Percentiles rank a stretch among this genome's conserved stretches.
phyloP scores from a whole-genome alignment of 2,113 vertebrate genomes.

The Callithrix jacchus region DNA sequence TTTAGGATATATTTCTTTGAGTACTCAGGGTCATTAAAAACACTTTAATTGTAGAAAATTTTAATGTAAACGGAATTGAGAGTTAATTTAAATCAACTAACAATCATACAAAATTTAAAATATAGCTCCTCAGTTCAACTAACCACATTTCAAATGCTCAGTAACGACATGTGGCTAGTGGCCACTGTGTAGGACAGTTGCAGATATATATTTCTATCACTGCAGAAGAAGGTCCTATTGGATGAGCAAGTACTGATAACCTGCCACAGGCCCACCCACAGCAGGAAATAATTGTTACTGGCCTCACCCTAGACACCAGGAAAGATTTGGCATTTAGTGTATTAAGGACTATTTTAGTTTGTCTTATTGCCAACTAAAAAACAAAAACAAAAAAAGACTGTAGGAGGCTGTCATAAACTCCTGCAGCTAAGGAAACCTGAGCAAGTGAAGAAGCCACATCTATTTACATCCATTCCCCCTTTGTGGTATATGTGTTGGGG shows the following conservation, averaged over 20 bases:
- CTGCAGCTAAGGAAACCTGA: neutral
- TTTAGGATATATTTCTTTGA: neutral
- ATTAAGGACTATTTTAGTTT: neutral
- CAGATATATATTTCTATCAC: neutral
- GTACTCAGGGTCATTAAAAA: neutral
- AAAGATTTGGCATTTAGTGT: neutral
- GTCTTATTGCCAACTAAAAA: neutral
- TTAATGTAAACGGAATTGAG: neutral
- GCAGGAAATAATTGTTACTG: neutral
- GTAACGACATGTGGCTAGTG: accelerated
- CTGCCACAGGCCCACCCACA: neutral
- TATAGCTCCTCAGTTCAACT: neutral
- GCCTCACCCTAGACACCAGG: neutral
- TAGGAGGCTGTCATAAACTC: neutral
- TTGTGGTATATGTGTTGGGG: neutral
- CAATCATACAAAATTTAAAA: neutral
- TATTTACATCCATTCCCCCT: neutral
- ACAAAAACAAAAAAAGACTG: neutral
- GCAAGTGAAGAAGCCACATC: neutral
- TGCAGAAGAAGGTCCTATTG: neutral
- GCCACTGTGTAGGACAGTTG: neutral
- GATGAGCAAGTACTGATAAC: neutral
- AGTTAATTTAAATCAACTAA: neutral
- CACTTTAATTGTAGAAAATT: neutral
- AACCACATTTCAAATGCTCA: neutral